Percentiles rank a stretch among this genome's conserved stretches.
phyloP scores from a whole-genome alignment of 2,797 vertebrate species.

The Lacerta bilineata region DNA sequence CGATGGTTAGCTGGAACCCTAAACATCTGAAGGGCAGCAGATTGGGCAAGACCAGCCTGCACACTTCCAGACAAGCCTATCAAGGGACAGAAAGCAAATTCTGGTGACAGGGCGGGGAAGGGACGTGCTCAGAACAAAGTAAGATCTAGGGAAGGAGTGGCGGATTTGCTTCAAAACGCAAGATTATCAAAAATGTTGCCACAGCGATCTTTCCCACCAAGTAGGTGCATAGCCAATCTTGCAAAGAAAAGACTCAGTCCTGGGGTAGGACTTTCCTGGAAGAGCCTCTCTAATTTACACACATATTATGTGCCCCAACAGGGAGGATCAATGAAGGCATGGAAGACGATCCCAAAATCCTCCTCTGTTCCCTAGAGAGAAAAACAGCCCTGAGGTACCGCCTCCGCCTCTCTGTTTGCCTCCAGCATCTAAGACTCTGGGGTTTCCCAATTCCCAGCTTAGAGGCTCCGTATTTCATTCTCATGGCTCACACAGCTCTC shows the following conservation, averaged over 20 bases:
- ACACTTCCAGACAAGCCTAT: neutral
- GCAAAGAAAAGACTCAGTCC: neutral
- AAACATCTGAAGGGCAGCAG: no score
- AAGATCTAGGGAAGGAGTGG: neutral
- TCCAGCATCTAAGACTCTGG: neutral
- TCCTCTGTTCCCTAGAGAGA: no score
- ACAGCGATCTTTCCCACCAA: no score
- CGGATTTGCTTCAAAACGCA: neutral
- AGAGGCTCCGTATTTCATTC: no score
- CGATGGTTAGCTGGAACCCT: no score
- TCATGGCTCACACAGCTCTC: no score
- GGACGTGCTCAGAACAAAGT: neutral
- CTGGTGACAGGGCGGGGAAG: neutral
- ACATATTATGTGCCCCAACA: neutral
- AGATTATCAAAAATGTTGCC: neutral
- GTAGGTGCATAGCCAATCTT: neutral
- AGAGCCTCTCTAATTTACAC: neutral
- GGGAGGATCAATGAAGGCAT: neutral
- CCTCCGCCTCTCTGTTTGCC: neutral
- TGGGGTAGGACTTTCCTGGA: neutral
- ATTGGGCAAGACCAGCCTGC: no score
- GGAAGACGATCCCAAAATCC: neutral
- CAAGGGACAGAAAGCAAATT: no score
- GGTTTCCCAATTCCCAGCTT: neutral
- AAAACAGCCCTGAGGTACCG: neutral